Evolutionary conservation across 2,113 vertebrate species (phyloP).

Genomic region (Toxostoma redivivum): DNA sequence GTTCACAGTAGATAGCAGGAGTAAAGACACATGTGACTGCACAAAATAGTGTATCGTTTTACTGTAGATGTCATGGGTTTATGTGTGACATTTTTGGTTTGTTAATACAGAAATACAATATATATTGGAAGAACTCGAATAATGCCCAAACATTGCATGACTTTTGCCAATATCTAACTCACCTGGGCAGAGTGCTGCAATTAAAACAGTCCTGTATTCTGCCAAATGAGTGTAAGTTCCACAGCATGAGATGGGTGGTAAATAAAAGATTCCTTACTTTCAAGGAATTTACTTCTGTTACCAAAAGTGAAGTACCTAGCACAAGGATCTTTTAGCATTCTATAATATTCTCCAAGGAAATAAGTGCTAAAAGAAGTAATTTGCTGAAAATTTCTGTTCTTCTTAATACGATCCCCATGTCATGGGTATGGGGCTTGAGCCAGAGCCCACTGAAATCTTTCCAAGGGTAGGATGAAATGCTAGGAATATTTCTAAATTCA

Average conservation of each 20-base stretch:
- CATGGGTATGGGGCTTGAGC: background rate
- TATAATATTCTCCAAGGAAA: background rate
- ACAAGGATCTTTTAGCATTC: background rate
- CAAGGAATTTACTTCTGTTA: background rate
- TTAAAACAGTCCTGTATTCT: background rate
- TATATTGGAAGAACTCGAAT: background rate
- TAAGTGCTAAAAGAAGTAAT: background rate
- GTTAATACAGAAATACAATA: background rate
- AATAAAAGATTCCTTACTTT: background rate
- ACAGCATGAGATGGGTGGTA: background rate
- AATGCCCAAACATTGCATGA: background rate
- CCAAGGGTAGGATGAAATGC: background rate
- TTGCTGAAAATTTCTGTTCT: background rate
- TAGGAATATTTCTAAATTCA: background rate
- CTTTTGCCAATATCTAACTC: background rate
- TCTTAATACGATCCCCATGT: background rate
- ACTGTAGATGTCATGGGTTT: background rate
- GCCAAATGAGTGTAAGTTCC: accelerated
- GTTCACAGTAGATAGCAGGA: background rate
- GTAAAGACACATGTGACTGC: background rate
- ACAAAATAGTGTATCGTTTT: background rate
- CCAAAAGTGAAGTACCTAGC: background rate
- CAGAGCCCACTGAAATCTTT: background rate
- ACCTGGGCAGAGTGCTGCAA: background rate
- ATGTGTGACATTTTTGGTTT: background rate